A percentile compares a stretch with the other conserved stretches of the same genome.
Conservation (phyloP, 2,113 vertebrate genomes). For the Scortum barcoo region DNA sequence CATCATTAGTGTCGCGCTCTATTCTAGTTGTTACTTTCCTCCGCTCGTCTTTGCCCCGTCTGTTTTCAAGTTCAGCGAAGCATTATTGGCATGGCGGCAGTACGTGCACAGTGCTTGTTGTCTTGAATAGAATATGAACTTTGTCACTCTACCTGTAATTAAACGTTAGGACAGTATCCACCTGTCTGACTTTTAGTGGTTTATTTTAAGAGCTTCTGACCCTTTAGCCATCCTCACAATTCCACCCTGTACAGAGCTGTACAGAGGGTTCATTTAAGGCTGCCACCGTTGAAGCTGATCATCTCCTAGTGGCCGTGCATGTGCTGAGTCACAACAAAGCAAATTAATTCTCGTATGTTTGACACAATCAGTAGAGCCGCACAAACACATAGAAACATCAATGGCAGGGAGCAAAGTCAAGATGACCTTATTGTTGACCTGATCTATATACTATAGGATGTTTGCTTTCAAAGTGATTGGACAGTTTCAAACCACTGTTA, state of each 20-base stretch:
- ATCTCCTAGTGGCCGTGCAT: neutral
- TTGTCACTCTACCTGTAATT: neutral
- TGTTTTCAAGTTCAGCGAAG: slow-evolving; percentile 3
- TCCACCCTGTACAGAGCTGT: slow-evolving; percentile 2
- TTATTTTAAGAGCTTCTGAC: slow-evolving; percentile 52
- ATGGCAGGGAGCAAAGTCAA: neutral
- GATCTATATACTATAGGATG: no score
- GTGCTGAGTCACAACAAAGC: neutral
- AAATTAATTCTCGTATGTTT: neutral
- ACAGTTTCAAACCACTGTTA: neutral
- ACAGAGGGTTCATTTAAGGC: neutral
- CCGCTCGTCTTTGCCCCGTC: neutral
- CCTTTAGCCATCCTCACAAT: slow-evolving; percentile 52
- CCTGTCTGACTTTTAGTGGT: neutral
- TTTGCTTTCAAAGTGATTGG: slow-evolving; percentile 2
- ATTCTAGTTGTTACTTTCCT: slow-evolving; percentile 10
- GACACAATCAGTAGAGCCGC: neutral
- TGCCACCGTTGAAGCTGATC: neutral
- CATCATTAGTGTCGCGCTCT: neutral
- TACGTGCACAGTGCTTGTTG: neutral
- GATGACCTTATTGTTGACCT: neutral
- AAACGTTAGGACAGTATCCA: neutral
- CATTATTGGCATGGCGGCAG: neutral
- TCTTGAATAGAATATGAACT: no score
- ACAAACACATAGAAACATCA: neutral